These are phyloP conservation scores for Drosophila sordidapex DNA, from an alignment of 2,888 invertebrate species.

Conservation along the genomic window DNA sequence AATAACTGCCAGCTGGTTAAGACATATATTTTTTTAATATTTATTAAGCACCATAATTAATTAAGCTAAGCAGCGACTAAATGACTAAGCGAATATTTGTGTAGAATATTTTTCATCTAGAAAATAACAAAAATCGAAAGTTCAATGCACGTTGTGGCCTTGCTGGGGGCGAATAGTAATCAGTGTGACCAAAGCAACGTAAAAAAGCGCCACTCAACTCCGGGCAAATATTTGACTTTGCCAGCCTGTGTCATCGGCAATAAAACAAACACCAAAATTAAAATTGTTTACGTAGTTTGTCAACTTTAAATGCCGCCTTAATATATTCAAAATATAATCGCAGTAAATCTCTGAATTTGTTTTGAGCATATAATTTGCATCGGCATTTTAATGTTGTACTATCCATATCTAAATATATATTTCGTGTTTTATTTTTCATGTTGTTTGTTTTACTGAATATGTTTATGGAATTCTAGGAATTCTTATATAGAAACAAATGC, in stretches of 20 bases:
- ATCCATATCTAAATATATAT: not conserved
- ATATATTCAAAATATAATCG: not conserved
- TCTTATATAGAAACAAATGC: not conserved
- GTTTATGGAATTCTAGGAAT: not conserved
- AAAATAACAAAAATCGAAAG: conserved; percentile 46
- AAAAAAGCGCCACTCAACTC: conserved; percentile 28
- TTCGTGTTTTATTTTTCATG: not conserved
- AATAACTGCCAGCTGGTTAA: conserved; percentile 21
- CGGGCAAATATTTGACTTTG: conserved; percentile 32
- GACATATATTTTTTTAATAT: conserved; percentile 29
- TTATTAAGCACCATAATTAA: conserved; percentile 66
- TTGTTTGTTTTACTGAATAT: conserved; percentile 17
- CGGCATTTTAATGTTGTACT: not conserved
- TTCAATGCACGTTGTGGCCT: conserved; percentile 71
- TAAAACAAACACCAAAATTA: conserved; percentile 10
- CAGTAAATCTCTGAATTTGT: not conserved
- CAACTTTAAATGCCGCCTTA: not conserved
- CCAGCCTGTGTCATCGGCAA: not conserved
- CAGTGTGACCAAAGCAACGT: conserved; percentile 21
- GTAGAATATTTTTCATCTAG: conserved; percentile 26
- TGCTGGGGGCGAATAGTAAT: conserved; percentile 26
- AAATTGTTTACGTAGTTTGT: conserved; percentile 3
- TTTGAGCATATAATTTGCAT: not conserved
- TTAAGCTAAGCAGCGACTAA: conserved; percentile 44
- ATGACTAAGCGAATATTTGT: conserved; percentile 65